Evolutionary conservation across 2,113 vertebrate genomes (phyloP).

Genomic region (Psophia crepitans): DNA sequence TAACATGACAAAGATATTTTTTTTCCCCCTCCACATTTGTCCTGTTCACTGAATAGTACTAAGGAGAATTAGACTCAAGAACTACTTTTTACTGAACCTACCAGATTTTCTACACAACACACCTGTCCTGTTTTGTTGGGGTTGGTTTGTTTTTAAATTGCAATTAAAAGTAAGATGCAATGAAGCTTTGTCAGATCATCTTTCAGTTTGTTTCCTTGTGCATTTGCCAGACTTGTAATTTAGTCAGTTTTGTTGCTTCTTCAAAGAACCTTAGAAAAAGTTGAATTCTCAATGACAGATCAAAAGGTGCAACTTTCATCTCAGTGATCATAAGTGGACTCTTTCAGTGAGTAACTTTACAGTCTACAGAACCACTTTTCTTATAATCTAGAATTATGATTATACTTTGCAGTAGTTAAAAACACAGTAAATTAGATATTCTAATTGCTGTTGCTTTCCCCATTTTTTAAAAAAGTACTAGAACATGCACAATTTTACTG

Average conservation of each 20-base stretch:
- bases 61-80: not conserved
- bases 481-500: not conserved
- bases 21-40: not conserved
- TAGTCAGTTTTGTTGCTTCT: not conserved
- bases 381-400: not conserved
- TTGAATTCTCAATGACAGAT: not conserved
- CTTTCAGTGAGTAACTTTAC: not conserved
- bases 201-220: not conserved
- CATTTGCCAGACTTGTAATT: not conserved
- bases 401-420: not conserved
- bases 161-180: not conserved
- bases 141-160: not conserved
- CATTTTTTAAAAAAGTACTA: not conserved
- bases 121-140: not conserved
- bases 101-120: accelerated
- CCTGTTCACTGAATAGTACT: not conserved
- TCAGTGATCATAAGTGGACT: accelerated
- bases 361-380: not conserved
- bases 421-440: not conserved
- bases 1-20: not conserved
- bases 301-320: not conserved
- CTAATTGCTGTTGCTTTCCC: not conserved
- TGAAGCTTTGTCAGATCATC: not conserved
- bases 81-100: not conserved
- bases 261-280: not conserved